Base-by-base conservation (phyloP, 1,140 invertebrate genomes). In the Zeugodacus cucurbitae region DNA sequence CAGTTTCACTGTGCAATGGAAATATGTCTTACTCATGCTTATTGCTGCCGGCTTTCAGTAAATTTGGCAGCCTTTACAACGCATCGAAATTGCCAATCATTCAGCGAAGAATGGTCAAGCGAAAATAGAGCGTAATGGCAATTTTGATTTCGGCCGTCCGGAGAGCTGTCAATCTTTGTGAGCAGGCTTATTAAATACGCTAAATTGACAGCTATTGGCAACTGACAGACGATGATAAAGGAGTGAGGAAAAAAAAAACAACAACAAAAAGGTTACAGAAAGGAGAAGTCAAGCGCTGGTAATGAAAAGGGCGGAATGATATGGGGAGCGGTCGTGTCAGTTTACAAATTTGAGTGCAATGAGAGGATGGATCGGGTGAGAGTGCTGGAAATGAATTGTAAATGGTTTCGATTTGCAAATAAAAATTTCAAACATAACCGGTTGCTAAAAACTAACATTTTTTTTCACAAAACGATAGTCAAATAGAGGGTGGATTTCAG, bases 21-120 rank as follows among this genome's bases (percentile, higher is more conserved):
- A 70, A 32, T 29, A 26, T 20, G 64, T 70, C 17, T 6, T 22
- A 20, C 11, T 34, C 26, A 32, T 17, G 10, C n/a, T 17, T 32
- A 32, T 67, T 67, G 34, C 34, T 82, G 74, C 41, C 41, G 14
- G 6, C 11, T 82, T 54, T 26, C 41, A 4, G n/a, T 41, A 26
- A 34, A 26, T 82, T 82, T 54, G 41, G 41, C 74, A 82, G 37
- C 74, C 10, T n/a, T 6, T 14, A 82, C n/a, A 41, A 48, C 74
- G 74, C 74, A 82, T 82, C 7, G 41, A 82, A 82, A 82, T 82
- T 44, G 37, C 74, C 74, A 82, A 82, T 82, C 74, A 82, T 48
- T 41, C 44, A 26, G n/a, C 34, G 44, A 82, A 29, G 41, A 82
- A 48, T 29, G 74, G 74, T 17, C 74, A 37, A 78, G n/a, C 34